Base-by-base conservation (phyloP, 2,113 vertebrate genomes). In the Xenopus laevis region DNA sequence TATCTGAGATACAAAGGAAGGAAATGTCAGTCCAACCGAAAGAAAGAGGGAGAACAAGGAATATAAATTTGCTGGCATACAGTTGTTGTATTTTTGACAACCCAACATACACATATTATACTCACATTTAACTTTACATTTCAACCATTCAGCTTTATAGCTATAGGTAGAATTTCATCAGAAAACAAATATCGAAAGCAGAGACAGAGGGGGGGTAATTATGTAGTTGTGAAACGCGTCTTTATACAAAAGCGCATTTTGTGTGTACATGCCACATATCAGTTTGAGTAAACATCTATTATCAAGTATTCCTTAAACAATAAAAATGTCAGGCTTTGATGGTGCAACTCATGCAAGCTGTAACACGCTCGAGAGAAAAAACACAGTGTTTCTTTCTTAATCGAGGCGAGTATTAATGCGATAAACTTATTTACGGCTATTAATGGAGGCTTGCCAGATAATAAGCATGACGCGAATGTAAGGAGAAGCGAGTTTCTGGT, bases 331-430 rank as follows among this genome's bases (percentile, higher is more conserved):
- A 15, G 30, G n/a, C 15, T 46, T 12, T 2, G 15, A 67, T 67
- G 57, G 13, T 47, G 64, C 10, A 67, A 67, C 53, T 60, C 72
- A 74, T 46, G 67, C 72, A 67, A 67, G 72, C 50, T 64, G 18
- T 66, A 74, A 60, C 72, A 47, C 67, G 72, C 55, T 47, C 44
- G 52, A 30, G 50, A 65, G 20, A 10, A 15, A 20, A 57, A 7
- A 21, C 30, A 18, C 10, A 6, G 11, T 21, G 21, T 15, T 50
- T 27, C 27, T 11, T 13, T 18, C 20, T 45, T 33, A 73, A 33
- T 33, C 30, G 11, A 46, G 16, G 44, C 47, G 61, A 57, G 55
- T 27, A 50, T 21, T 15, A 70, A 44, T 65, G 5, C 10, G 9
- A 65, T 21, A 8, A 17, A 13, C 15, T 10, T 12, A 21, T 17